Base-by-base conservation (phyloP, 2,113 vertebrate genomes). In the Rhinoptilus africanus region DNA sequence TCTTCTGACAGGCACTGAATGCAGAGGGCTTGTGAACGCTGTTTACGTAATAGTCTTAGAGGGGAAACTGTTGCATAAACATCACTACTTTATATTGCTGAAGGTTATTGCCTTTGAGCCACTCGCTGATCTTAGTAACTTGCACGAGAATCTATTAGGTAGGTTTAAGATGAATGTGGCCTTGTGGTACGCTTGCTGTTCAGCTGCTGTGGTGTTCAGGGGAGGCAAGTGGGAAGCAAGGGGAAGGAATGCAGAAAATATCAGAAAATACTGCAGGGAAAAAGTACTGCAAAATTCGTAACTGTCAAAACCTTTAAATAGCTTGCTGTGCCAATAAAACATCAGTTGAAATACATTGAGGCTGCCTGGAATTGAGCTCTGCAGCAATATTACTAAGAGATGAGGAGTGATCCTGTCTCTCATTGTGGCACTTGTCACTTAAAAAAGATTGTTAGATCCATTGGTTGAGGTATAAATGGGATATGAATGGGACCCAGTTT, bases 291-390 rank as follows among this genome's bases (percentile, higher is more conserved):
- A 92, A 72, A 85, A 87, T 79, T 84, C 4, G 1, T 78, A 92
- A 82, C 77, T 92, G 84, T 93, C 91, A 85, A 97, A 93, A 85
- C 69, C 73, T 85, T 97, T 93, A 77, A 94, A 92, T 89, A 91
- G 69, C 80, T 92, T 92, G 56, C 69, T 82, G 48, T 85, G 84
- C 73, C 69, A 72, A 30, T 93, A 85, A 80, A 79, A n/a, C 53
- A 89, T 63, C 76, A 60, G 51, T 34, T 75, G 72, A 82, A 92
- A 68, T 85, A 56, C 39, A 9, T 51, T 81, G n/a, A n/a, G n/a
- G n/a, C n/a, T n/a, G n/a, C n/a, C n/a, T n/a, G n/a, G n/a, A n/a
- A n/a, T n/a, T n/a, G n/a, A n/a, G n/a, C n/a, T n/a, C n/a, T n/a
- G n/a, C n/a, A n/a, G n/a, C n/a, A 23, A 4, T 37, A 28, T 75